A percentile compares a stretch with the other conserved stretches of the same genome.
Conservation (phyloP, 2,113 vertebrate genomes). For the Lampris incognitus region DNA sequence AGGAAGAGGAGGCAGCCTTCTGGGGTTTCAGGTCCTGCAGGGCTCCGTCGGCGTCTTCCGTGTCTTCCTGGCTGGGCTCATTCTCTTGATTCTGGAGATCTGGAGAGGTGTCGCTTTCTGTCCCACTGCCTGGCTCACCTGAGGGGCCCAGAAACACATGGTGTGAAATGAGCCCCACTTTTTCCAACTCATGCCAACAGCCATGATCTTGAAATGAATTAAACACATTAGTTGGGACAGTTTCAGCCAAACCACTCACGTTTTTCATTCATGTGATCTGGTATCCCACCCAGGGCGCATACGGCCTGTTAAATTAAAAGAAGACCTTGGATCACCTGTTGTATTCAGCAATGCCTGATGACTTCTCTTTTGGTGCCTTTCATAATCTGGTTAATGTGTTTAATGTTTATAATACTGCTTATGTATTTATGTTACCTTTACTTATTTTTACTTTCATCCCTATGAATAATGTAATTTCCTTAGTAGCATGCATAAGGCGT, state of each 20-base stretch:
- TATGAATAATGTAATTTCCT: no score
- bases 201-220: not conserved
- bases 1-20: slow-evolving; percentile 95
- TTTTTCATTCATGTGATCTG: slow-evolving; percentile 97
- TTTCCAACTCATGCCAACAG: not conserved
- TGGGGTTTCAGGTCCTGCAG: slow-evolving; percentile 96
- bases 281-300: slow-evolving; percentile 93
- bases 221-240: not conserved
- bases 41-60: slow-evolving; percentile 92
- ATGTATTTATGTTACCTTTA: no score
- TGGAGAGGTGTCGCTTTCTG: slow-evolving; percentile 95
- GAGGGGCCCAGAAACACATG: not conserved
- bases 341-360: not conserved
- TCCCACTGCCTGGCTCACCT: slow-evolving; percentile 97
- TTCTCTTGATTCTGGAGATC: slow-evolving; percentile 99
- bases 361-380: no score
- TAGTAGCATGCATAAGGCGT: no score
- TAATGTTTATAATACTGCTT: no score
- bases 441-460: no score
- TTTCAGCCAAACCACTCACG: slow-evolving; percentile 83
- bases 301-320: slow-evolving; percentile 85
- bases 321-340: not conserved
- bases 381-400: no score
- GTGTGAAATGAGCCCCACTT: not conserved
- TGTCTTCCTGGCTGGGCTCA: slow-evolving; percentile 94